These are phyloP conservation scores for Drosophila burlai DNA, from an alignment of 1,140 invertebrate species.

Conservation along the genomic window DNA sequence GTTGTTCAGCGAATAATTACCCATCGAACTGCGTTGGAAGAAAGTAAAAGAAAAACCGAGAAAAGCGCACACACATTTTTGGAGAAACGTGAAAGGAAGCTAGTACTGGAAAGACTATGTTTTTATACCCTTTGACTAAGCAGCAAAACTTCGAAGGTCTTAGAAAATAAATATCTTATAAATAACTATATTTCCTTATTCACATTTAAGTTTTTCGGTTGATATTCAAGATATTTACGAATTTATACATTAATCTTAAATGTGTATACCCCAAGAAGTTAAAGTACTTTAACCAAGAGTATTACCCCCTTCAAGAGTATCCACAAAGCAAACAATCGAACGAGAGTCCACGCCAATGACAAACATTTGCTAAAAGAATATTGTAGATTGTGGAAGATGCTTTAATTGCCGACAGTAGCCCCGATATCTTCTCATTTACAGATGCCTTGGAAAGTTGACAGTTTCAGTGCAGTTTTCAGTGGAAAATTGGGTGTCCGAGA, in stretches of 20 bases:
- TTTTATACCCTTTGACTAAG: neutral
- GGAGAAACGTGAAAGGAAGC: conserved; percentile 11
- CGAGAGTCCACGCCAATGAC: conserved; percentile 15
- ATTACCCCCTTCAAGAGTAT: neutral
- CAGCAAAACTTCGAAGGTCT: neutral
- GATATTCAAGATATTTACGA: too few relatives aligned
- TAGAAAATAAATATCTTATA: neutral
- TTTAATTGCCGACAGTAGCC: conserved; percentile 45
- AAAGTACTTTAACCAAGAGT: too few relatives aligned
- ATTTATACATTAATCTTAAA: too few relatives aligned
- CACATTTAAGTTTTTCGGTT: neutral
- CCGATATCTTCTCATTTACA: conserved; percentile 44
- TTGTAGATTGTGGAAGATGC: conserved; percentile 35
- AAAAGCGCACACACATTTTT: conserved; percentile 38
- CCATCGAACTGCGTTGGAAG: conserved; percentile 30
- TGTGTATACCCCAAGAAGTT: too few relatives aligned
- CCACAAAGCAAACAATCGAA: conserved; percentile 25
- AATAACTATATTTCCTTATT: neutral
- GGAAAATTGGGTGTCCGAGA: conserved; percentile 45
- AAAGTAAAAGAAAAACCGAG: conserved; percentile 47
- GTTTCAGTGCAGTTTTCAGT: conserved; percentile 50
- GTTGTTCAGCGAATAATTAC: conserved; percentile 37
- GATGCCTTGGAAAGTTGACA: conserved; percentile 49
- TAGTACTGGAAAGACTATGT: neutral
- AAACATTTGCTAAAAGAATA: conserved; percentile 43